Base-by-base conservation (phyloP, 2,113 vertebrate species). In the Eulemur macaco region DNA sequence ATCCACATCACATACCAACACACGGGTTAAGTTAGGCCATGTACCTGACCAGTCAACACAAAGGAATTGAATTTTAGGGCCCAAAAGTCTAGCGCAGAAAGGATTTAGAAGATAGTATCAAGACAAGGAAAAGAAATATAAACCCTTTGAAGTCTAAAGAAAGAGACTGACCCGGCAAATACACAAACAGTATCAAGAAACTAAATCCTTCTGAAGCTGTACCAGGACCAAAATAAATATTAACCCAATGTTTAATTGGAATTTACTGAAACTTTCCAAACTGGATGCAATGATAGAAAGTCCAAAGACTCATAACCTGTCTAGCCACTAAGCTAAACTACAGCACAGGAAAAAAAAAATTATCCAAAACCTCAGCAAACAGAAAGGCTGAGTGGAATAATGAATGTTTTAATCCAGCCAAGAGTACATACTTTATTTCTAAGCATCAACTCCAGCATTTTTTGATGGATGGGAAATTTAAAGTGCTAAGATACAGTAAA, bases 301-400 rank as follows among this genome's bases (percentile, higher is more conserved):
- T 60, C 80, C 80, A 96, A 60, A 94, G 85, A 92, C 83, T 95
- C 93, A 97, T 93, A 96, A 96, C 94, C 89, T 94, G 95, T 96
- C 95, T 89, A 95, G 69, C 97, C 95, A 97, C 68, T 86, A 69
- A 97, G 84, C 71, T 96, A 91, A 97, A 95, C 93, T 96, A 89
- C 96, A 96, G 96, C 56, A 86, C 89, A 95, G 94, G 93, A 83
- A 90, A 94, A 87, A 87, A 92, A 83, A 95, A 91, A 86, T 95
- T 76, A 97, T 77, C 96, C 96, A 0, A 98, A 96, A 97, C 97
- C 97, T 97, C 97, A 97, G 97, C 97, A 96, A 98, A 97, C 82
- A 97, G 97, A 96, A 93, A 96, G 84, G 95, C 63, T 94, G 97
- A 97, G 96, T 95, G 96, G 95, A 97, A 96, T 97, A 95, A 96